phyloP scores from a whole-genome alignment of 2,888 invertebrate species.

The Drosophila testacea region DNA sequence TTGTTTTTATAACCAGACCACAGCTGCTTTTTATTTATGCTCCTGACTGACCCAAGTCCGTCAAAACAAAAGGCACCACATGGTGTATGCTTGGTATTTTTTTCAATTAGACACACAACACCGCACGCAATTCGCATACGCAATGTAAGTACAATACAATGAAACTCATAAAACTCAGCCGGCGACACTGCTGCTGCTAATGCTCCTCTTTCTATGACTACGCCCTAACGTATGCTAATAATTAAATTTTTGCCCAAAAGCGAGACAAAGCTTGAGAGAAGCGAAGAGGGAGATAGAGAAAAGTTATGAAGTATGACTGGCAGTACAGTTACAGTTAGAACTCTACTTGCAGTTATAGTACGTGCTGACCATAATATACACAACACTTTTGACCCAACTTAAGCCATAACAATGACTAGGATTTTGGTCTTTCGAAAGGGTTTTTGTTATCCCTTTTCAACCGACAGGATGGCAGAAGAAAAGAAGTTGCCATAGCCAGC shows the following conservation, averaged over 20 bases:
- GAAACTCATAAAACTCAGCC: slow-evolving; percentile 71
- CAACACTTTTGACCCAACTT: slow-evolving; percentile 63
- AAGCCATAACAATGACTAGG: slow-evolving; percentile 68
- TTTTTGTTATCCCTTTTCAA: slow-evolving; percentile 3
- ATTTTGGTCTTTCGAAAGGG: slow-evolving; percentile 23
- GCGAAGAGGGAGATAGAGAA: slow-evolving; percentile 8
- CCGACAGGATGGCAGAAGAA: neutral
- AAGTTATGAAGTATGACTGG: slow-evolving; percentile 62
- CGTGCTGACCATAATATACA: slow-evolving; percentile 50
- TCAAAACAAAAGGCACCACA: slow-evolving; percentile 46
- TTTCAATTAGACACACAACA: slow-evolving; percentile 71
- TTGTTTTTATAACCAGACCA: slow-evolving; percentile 10
- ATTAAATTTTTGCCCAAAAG: slow-evolving; percentile 64
- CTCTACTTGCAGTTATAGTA: slow-evolving; percentile 30
- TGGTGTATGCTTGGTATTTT: slow-evolving; percentile 63
- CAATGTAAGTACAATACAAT: slow-evolving; percentile 58
- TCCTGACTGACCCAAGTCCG: slow-evolving; percentile 30
- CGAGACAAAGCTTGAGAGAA: slow-evolving; percentile 20
- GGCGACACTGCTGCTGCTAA: slow-evolving; percentile 17
- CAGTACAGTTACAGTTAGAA: slow-evolving; percentile 48
- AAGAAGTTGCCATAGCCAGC: slow-evolving; percentile 1
- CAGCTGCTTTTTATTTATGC: slow-evolving; percentile 56
- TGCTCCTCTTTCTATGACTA: neutral
- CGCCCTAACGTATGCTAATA: slow-evolving; percentile 66
- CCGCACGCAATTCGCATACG: slow-evolving; percentile 71